Percentiles rank a stretch among this genome's conserved stretches.
Conservation (phyloP, 2,888 invertebrate species). For the Taenaris catops region DNA sequence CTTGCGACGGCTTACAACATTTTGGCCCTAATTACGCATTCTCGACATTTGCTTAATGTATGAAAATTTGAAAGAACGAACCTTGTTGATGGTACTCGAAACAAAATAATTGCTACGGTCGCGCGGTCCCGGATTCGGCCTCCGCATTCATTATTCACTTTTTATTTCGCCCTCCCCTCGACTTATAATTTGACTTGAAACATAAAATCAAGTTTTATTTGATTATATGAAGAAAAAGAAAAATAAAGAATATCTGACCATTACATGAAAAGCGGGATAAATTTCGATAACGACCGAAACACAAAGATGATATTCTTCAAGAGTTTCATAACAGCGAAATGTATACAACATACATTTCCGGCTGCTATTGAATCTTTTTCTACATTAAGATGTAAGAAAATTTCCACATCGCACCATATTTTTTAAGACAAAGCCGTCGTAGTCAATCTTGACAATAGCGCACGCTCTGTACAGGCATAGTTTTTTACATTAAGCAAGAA, state of each 20-base stretch:
- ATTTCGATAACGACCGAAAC: conserved; percentile 34
- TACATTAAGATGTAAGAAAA: conserved; percentile 17
- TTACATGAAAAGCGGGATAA: conserved; percentile 59
- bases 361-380: conserved; percentile 16
- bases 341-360: conserved; percentile 11
- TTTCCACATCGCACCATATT: conserved; percentile 22
- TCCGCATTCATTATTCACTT: conserved; percentile 78
- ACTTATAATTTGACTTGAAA: conserved; percentile 78
- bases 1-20: conserved; percentile 60
- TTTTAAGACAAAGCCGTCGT: conserved; percentile 51
- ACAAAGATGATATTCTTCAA: conserved; percentile 13
- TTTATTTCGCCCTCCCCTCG: conserved; percentile 73
- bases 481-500: conserved; percentile 67
- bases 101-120: conserved; percentile 79
- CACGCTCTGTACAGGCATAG: conserved; percentile 54
- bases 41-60: conserved; percentile 77
- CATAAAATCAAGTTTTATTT: conserved; percentile 79
- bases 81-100: conserved; percentile 77
- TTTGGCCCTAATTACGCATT: conserved; percentile 74
- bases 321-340: conserved; percentile 9
- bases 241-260: conserved; percentile 61
- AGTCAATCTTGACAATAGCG: conserved; percentile 66
- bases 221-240: conserved; percentile 66
- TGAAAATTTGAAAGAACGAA: conserved; percentile 77
- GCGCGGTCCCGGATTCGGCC: conserved; percentile 71